Evolutionary conservation across 1,140 invertebrate genomes (phyloP), one percentile per base, ranked within the genome.

Genomic region (Chrysopa pallens): DNA sequence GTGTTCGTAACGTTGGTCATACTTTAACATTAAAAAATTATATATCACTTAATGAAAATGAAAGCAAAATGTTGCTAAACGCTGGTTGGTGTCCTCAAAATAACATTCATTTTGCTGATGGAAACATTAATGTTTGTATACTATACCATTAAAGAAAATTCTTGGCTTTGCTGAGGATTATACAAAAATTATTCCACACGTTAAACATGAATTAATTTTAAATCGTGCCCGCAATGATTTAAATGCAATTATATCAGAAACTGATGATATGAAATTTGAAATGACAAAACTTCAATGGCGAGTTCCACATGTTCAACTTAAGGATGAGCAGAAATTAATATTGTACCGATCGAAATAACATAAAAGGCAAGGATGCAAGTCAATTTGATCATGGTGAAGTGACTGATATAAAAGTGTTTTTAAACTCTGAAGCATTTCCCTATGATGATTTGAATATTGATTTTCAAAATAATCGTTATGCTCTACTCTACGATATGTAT

Each of bases 101-200:
- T 28, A 13, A 39, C 1, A 13, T 42, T 6, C 8, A 53, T 5
- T 36, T 53, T 17, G 54, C 55, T 42, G 47, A 45, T 8, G 47
- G 50, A n/a, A 42, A 53, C 38, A 60, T 60, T 43, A 46, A 57
- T 36, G 47, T 55, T 15, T 45, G 46, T 12, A 48, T 65, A n/a
- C n/a, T n/a, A n/a, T n/a, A 27, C 60, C 61, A 8, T 38, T 64
- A 6, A 56, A 45, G 23, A 42, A 53, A 31, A 36, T 64, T 1
- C 44, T 61, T 1, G 57, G 58, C 12, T 63, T 63, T 51, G 56
- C 54, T 29, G 57, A 64, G 48, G 60, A 64, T 50, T 64, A 60
- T 50, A 48, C 50, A 36, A 53, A 55, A 49, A 54, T 66, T 31
- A 46, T 63, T 11, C 39, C 59, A 1, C 61, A 63, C 44, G 50